Evolutionary conservation across 2,888 invertebrate genomes (phyloP).

Genomic region (Dermolepida albohirtum): DNA sequence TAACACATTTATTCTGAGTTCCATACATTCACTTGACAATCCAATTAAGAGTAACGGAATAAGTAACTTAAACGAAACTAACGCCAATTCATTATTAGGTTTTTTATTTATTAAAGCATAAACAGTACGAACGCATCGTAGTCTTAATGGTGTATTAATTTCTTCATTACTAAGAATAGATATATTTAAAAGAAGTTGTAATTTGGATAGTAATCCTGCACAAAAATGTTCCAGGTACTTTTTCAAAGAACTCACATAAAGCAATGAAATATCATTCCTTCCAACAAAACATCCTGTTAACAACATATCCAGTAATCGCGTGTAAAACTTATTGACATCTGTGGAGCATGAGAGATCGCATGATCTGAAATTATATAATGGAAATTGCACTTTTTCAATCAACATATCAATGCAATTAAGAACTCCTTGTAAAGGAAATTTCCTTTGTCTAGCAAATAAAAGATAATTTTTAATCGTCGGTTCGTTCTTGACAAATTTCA

Average conservation of each 20-base stretch:
- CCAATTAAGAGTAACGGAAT: slow-evolving; percentile 70
- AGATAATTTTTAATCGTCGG: slow-evolving; percentile 62
- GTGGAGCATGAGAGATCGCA: slow-evolving; percentile 49
- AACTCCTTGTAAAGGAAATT: slow-evolving; percentile 70
- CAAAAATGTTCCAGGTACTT: slow-evolving; percentile 67
- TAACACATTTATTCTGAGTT: slow-evolving; percentile 70
- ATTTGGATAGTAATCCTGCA: slow-evolving; percentile 64
- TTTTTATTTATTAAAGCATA: slow-evolving; percentile 44
- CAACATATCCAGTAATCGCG: slow-evolving; percentile 67
- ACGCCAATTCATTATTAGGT: slow-evolving; percentile 52
- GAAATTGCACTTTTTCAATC: slow-evolving; percentile 66
- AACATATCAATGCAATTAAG: slow-evolving; percentile 69
- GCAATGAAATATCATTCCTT: slow-evolving; percentile 53
- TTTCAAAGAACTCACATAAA: slow-evolving; percentile 59
- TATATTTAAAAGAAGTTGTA: slow-evolving; percentile 71
- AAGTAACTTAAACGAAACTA: slow-evolving; percentile 62
- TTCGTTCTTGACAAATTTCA: slow-evolving; percentile 59
- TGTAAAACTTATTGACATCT: slow-evolving; percentile 63
- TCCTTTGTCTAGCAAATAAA: slow-evolving; percentile 62
- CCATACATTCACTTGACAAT: slow-evolving; percentile 68
- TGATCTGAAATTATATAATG: slow-evolving; percentile 34
- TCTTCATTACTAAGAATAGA: slow-evolving; percentile 58
- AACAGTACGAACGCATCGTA: slow-evolving; percentile 65
- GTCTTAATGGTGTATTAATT: slow-evolving; percentile 64
- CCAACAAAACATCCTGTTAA: slow-evolving; percentile 66